Evolutionary conservation across 2,888 invertebrate genomes (phyloP), one percentile per base, ranked within the genome.

Genomic region (Psylliodes chrysocephalus): DNA sequence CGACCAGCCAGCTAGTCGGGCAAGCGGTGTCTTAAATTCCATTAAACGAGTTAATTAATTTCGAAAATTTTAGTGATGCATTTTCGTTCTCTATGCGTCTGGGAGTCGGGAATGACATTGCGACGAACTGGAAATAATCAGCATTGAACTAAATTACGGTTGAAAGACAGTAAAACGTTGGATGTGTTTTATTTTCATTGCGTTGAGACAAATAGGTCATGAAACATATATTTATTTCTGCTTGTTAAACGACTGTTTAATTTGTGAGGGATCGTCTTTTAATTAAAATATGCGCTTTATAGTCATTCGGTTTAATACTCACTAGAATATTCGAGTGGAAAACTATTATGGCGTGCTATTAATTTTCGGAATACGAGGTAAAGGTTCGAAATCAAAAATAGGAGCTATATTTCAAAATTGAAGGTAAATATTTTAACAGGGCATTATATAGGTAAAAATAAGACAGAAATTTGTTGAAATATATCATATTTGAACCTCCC

Each of bases 81-180:
- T 47, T n/a, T n/a, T 19, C n/a, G 10, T 33, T 10, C 2, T 1
- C 17, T 44, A 17, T 18, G 44, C 8, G 18, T 42, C 7, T 42
- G 14, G n/a, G 8, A 18, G 4, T n/a, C 7, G 22, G 25, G 47
- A n/a, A 25, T 47, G 47, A 47, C 47, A 47, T 47, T 47, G 47
- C 47, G 3, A 25, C 18, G 6, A 44, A 12, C 47, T 47, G 22
- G 19, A 47, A 47, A 47, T 47, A 47, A 10, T 19, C 47, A 12
- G 14, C 47, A 47, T 47, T 47, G 47, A 47, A 47, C 47, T 47
- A 47, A 47, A 47, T 47, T 22, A 47, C n/a, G 25, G 19, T 25
- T 25, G 47, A 25, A 47, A 47, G 47, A 25, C 44, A 44, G 15
- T 44, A 47, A 47, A 47, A 47, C 25, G 25, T 12, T 47, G 19